Evolutionary conservation across 1,140 invertebrate species (phyloP).

Genomic region (Atta cephalotes): DNA sequence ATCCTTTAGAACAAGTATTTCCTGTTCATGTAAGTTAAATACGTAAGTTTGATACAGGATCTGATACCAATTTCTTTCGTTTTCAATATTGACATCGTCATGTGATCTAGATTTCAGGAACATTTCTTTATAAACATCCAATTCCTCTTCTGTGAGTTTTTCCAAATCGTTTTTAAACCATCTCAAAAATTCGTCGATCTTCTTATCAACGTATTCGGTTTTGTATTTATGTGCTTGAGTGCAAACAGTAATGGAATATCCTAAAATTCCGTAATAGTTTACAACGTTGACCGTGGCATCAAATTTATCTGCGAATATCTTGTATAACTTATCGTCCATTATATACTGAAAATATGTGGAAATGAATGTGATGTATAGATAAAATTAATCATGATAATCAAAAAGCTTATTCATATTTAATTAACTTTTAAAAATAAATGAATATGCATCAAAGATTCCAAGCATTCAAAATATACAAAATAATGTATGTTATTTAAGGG

Average conservation of each 20-base stretch:
- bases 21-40: constrained; percentile 89
- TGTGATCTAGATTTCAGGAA: constrained; percentile 91
- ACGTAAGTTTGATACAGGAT: constrained; percentile 89
- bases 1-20: constrained; percentile 85
- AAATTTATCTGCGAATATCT: constrained; percentile 79
- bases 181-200: constrained; percentile 92
- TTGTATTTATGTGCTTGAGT: constrained; percentile 91
- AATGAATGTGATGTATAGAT: neutral
- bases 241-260: constrained; percentile 91
- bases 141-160: constrained; percentile 88
- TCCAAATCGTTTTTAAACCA: constrained; percentile 88
- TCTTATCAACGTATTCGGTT: constrained; percentile 89
- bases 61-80: constrained; percentile 93
- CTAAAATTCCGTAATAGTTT: constrained; percentile 91
- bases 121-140: constrained; percentile 88
- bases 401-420: no score
- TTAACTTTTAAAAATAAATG: no score
- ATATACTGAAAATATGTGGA: constrained; percentile 86
- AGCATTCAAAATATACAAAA: no score
- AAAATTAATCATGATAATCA: neutral
- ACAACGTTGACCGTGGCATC: constrained; percentile 91
- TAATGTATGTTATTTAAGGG: no score
- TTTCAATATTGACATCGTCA: constrained; percentile 90
- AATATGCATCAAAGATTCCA: no score
- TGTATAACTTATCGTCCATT: constrained; percentile 95